Base-by-base conservation (phyloP, 2,797 vertebrate species). In the Labeo calbasu region DNA sequence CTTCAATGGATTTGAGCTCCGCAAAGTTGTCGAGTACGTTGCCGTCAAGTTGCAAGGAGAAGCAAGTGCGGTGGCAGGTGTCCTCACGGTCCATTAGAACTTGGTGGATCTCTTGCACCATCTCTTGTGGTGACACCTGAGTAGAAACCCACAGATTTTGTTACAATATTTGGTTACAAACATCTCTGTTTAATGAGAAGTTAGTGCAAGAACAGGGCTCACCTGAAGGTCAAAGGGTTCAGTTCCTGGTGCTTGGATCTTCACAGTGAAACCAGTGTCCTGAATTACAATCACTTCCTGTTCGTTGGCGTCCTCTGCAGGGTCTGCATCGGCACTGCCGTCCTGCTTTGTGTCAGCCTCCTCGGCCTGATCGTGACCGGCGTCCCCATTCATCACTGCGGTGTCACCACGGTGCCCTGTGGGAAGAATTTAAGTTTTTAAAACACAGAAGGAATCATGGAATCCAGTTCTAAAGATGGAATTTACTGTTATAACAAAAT, bases 271-370 rank as follows among this genome's bases (percentile, higher is more conserved):
- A 85, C 98, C 98, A 0, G 98, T 99, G 92, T 99, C 98, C 94
- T 99, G 98, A 90, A 99, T 99, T 87, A 99, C 98, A 5, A 99
- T 99, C 89, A 99, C 98, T 91, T 99, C 98, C 92, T 99, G 98
- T 87, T 99, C 98, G 0, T 96, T 97, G 4, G 95, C 93, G 1
- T 97, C 98, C 0, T 99, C 98, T 9, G 91, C 93, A 0, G 91
- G 91, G 0, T 97, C 97, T 0, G 89, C 76, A 77, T 96, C 96
- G 2, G 94, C 90, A 0, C 92, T 93, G n/a, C 95, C 95, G 0
- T 98, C 96, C 90, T 96, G 96, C 88, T 94, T 95, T 0, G 91
- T 86, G 9, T 95, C 94, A 0, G 91, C 53, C 32, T 96, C 96
- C 84, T 95, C 96, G 0, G 91, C 89, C 84, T 92, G 93, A 77